Percentiles rank a stretch among this genome's conserved stretches.
Conservation (phyloP, 2,797 vertebrate genomes). For the Takifugu ocellatus region DNA sequence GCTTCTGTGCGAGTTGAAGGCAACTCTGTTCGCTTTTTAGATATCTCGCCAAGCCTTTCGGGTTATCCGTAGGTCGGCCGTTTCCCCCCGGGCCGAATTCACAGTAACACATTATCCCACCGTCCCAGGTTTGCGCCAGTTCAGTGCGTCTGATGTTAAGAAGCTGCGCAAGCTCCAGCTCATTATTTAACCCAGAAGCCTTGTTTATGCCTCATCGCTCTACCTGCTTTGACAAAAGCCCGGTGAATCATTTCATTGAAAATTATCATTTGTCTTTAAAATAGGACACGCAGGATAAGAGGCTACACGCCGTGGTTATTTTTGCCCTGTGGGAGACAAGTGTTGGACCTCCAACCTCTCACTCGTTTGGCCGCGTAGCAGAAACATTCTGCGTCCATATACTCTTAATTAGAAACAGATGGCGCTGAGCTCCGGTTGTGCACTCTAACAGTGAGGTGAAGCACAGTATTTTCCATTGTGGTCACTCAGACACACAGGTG, state of each 20-base stretch:
- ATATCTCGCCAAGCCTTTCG: slow-evolving; percentile 71
- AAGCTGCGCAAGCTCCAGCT: slow-evolving; percentile 11
- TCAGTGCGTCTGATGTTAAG: slow-evolving; percentile 5
- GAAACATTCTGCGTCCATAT: slow-evolving; percentile 66
- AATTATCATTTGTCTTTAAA: slow-evolving; percentile 51
- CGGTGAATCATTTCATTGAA: slow-evolving; percentile 18
- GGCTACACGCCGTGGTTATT: slow-evolving; percentile 47
- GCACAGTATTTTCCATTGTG: slow-evolving; percentile 42
- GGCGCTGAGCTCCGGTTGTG: slow-evolving; percentile 59
- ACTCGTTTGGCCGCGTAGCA: slow-evolving; percentile 65
- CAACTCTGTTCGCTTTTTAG: slow-evolving; percentile 73
- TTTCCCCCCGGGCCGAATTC: slow-evolving; percentile 58
- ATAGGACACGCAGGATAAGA: slow-evolving; percentile 36
- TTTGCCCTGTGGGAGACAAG: slow-evolving; percentile 62
- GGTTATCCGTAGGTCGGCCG: slow-evolving; percentile 80
- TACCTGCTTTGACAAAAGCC: slow-evolving; percentile 34
- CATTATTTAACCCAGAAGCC: slow-evolving; percentile 22
- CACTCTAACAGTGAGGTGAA: slow-evolving; percentile 47
- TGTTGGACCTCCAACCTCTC: slow-evolving; percentile 70
- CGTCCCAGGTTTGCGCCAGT: slow-evolving; percentile 4
- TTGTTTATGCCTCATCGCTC: slow-evolving; percentile 30
- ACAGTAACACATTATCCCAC: slow-evolving; percentile 67
- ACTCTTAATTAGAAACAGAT: slow-evolving; percentile 83
- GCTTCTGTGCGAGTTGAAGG: slow-evolving; percentile 73
- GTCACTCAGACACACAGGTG: slow-evolving; percentile 72